These are phyloP conservation scores for Arrhopalites spinosus DNA, from an alignment of 2,888 invertebrate genomes.

Conservation along the genomic window DNA sequence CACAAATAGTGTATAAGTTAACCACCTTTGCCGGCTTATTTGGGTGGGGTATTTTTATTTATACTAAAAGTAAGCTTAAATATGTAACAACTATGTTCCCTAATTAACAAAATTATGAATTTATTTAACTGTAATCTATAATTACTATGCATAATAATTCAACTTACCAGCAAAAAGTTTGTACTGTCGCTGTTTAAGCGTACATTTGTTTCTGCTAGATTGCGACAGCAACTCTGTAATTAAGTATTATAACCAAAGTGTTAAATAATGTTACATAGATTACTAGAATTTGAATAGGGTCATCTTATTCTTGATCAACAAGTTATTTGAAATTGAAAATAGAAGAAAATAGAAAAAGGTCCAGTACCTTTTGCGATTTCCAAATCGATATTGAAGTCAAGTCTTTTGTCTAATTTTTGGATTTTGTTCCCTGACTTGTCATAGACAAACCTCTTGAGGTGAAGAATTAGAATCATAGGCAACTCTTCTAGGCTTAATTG, in stretches of 20 bases:
- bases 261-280: no score
- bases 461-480: constrained; percentile 85
- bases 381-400: constrained; percentile 86
- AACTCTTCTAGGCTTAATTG: constrained; percentile 86
- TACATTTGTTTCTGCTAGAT: constrained; percentile 67
- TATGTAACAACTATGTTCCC: no score
- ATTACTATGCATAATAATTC: background rate
- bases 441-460: constrained; percentile 85
- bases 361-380: constrained; percentile 80
- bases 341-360: no score
- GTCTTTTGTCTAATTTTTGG: constrained; percentile 87
- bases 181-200: constrained; percentile 79
- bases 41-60: background rate
- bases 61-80: no score
- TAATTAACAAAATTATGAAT: no score
- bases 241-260: no score
- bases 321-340: no score
- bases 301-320: no score
- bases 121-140: no score
- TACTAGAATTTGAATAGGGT: no score
- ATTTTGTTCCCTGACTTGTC: constrained; percentile 85
- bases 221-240: constrained; percentile 80
- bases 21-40: constrained; percentile 4
- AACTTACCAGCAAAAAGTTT: constrained; percentile 78
- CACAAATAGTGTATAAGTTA: background rate